These are phyloP conservation scores for Melanotaenia pygmaea DNA, from an alignment of 2,797 vertebrate species.

Conservation along the genomic window DNA sequence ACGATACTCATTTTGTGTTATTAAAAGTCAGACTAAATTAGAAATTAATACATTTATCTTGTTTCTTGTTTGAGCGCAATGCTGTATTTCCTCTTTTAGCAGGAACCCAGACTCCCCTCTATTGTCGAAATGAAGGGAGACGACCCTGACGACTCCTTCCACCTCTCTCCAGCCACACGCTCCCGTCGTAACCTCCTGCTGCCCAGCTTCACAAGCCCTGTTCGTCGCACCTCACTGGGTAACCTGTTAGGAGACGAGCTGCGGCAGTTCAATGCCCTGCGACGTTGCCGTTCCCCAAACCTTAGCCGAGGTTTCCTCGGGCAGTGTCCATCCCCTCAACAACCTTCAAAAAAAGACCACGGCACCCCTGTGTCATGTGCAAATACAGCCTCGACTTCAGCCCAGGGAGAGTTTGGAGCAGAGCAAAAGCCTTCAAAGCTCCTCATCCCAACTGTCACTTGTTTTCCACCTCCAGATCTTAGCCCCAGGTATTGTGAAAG, in stretches of 20 bases:
- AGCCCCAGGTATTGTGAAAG: slow-evolving; percentile 89
- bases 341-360: slow-evolving; percentile 69
- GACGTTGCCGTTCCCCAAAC: slow-evolving; percentile 86
- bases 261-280: slow-evolving; percentile 88
- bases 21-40: not conserved
- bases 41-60: not conserved
- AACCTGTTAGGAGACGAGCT: slow-evolving; percentile 92
- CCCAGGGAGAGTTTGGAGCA: slow-evolving; percentile 13
- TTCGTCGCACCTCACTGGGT: slow-evolving; percentile 87
- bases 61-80: not conserved
- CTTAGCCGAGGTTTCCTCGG: slow-evolving; percentile 75
- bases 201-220: slow-evolving; percentile 87
- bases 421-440: slow-evolving; percentile 86
- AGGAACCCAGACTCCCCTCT: slow-evolving; percentile 84
- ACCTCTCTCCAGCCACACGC: slow-evolving; percentile 78
- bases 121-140: slow-evolving; percentile 84
- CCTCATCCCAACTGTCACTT: slow-evolving; percentile 88
- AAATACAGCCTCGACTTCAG: slow-evolving; percentile 28
- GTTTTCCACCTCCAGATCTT: slow-evolving; percentile 87
- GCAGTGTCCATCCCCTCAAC: slow-evolving; percentile 81
- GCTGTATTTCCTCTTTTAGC: slow-evolving; percentile 11
- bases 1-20: not conserved
- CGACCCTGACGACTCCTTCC: slow-evolving; percentile 80
- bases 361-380: not conserved
- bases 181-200: slow-evolving; percentile 86